These are phyloP conservation scores for Gasteruption jaculator DNA, from an alignment of 2,888 invertebrate species.

Conservation along the genomic window DNA sequence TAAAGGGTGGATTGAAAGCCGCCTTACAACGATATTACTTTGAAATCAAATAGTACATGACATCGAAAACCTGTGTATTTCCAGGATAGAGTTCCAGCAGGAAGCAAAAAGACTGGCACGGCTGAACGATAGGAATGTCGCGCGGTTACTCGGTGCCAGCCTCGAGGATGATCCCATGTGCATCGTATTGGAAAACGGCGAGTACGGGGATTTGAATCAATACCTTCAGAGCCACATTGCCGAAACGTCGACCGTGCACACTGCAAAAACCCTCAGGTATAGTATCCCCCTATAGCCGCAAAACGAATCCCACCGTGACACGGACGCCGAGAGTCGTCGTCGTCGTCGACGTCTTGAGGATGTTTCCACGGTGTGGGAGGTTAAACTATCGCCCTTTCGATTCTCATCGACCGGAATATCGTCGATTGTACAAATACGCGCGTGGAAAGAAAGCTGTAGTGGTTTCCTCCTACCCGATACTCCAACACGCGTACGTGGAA, in stretches of 20 bases:
- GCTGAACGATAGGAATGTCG: slow-evolving; percentile 69
- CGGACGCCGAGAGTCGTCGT: no score
- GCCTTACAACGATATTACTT: slow-evolving; percentile 36
- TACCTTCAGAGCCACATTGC: slow-evolving; percentile 77
- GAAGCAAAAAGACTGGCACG: slow-evolving; percentile 69
- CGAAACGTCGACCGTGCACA: slow-evolving; percentile 64
- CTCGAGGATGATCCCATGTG: slow-evolving; percentile 69
- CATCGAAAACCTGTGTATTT: slow-evolving; percentile 21
- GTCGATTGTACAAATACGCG: no score
- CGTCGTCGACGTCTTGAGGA: no score
- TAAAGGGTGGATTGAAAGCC: no score
- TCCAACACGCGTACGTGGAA: no score
- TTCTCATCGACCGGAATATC: no score
- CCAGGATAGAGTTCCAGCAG: slow-evolving; percentile 67
- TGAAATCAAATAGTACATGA: slow-evolving; percentile 13
- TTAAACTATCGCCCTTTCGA: no score
- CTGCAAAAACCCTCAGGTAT: slow-evolving; percentile 69
- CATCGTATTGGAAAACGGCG: slow-evolving; percentile 73
- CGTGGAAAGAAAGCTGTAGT: no score
- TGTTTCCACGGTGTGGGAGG: no score
- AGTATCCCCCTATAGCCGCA: no score
- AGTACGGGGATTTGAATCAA: slow-evolving; percentile 79
- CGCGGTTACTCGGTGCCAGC: slow-evolving; percentile 69
- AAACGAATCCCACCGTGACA: no score
- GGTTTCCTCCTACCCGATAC: no score